A percentile compares a stretch with the other conserved stretches of the same genome.
Evolutionary conservation across 37 sponge, comb jelly and placozoan species (phyloP).

Genomic region (Beroe ovata): DNA sequence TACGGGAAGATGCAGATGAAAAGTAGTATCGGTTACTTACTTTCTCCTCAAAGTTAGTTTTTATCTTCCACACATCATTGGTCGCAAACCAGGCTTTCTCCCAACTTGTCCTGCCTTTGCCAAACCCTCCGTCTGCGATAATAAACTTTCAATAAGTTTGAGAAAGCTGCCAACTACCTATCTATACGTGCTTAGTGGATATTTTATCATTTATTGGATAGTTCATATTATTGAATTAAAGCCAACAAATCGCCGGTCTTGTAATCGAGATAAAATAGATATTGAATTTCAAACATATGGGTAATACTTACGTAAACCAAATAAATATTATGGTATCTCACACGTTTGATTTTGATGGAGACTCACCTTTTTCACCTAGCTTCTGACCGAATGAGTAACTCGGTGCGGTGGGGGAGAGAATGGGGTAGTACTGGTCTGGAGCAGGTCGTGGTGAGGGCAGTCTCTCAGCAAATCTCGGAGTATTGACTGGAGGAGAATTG

Average conservation of each 20-base stretch:
- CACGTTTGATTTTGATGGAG: too few species aligned
- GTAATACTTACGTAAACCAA: too few species aligned
- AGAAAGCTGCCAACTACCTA: background rate
- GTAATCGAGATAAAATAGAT: too few species aligned
- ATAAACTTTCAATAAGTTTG: background rate
- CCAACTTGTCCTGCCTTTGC: constrained; percentile 35
- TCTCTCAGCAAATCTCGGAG: constrained; percentile 42
- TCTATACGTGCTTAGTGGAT: too few species aligned
- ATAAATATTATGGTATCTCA: too few species aligned
- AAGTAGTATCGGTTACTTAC: too few species aligned
- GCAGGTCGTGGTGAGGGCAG: constrained; percentile 56
- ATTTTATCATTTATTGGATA: too few species aligned
- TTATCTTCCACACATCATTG: constrained; percentile 53
- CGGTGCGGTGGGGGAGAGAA: background rate
- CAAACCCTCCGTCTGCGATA: background rate
- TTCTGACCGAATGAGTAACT: constrained; percentile 33
- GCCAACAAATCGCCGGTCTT: too few species aligned
- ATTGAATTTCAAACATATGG: too few species aligned
- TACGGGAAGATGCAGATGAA: too few species aligned
- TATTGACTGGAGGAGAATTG: constrained; percentile 24
- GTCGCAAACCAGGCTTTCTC: constrained; percentile 65
- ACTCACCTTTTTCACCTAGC: constrained; percentile 21
- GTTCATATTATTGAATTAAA: too few species aligned
- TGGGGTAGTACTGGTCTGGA: constrained; percentile 46
- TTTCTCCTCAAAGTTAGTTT: constrained; percentile 53